Evolutionary conservation across 2,888 invertebrate species (phyloP).

Genomic region (Anthophora plumipes): DNA sequence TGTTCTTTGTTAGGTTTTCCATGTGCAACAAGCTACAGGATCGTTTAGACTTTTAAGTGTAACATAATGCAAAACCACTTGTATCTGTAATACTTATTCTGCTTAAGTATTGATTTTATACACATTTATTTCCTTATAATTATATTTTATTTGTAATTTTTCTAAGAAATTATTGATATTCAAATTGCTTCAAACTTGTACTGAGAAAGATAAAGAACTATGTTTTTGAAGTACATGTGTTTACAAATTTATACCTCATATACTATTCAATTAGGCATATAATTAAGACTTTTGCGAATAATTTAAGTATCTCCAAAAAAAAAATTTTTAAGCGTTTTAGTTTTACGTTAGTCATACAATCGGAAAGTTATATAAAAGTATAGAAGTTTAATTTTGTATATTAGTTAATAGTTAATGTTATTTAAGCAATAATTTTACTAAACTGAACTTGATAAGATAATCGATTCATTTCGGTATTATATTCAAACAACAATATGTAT

Average conservation of each 20-base stretch:
- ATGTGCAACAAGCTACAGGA: constrained; percentile 49
- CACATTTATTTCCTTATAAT: constrained; percentile 60
- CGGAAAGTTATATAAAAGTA: neutral
- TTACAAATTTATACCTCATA: constrained; percentile 46
- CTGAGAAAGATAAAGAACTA: constrained; percentile 65
- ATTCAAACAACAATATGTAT: neutral
- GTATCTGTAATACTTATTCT: constrained; percentile 62
- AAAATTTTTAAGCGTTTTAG: neutral
- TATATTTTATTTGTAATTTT: constrained; percentile 73
- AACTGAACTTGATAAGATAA: neutral
- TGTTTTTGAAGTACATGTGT: constrained; percentile 66
- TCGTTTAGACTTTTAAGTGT: constrained; percentile 55
- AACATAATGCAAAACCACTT: constrained; percentile 51
- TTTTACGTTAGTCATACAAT: neutral
- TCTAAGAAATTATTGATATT: constrained; percentile 64
- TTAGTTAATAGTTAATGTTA: constrained; percentile 1
- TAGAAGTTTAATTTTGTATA: neutral
- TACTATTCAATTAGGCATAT: neutral
- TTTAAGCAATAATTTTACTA: neutral
- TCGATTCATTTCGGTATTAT: neutral
- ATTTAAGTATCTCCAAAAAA: neutral
- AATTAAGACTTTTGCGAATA: constrained; percentile 6
- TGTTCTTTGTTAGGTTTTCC: constrained; percentile 62
- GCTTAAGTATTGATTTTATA: constrained; percentile 69
- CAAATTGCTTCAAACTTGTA: constrained; percentile 66